Percentiles rank a stretch among this genome's conserved stretches.
Evolutionary conservation across 2,888 invertebrate genomes (phyloP).

Genomic region (Heliconius hortense): DNA sequence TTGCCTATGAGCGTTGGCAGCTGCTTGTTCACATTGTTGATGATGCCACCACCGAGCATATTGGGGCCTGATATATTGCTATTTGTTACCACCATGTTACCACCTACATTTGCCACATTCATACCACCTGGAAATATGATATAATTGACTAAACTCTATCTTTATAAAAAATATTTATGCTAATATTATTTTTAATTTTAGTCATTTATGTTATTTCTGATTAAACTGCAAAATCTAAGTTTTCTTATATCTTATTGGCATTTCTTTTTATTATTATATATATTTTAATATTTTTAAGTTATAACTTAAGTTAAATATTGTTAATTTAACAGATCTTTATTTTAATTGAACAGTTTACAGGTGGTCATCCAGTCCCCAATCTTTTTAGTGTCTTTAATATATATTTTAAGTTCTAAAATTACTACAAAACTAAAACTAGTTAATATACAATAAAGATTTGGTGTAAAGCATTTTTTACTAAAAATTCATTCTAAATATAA

Average conservation of each 20-base stretch:
- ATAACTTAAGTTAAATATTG: too few relatives aligned
- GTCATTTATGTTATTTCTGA: not conserved
- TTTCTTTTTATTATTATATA: not conserved
- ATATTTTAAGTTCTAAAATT: not conserved
- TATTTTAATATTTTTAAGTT: too few relatives aligned
- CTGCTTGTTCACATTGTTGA: constrained; percentile 90
- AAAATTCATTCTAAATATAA: not conserved
- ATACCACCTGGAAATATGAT: constrained; percentile 75
- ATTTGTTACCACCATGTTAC: constrained; percentile 91
- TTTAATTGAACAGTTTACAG: not conserved
- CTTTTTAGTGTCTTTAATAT: not conserved
- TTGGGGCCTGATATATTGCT: constrained; percentile 87
- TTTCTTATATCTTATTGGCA: not conserved
- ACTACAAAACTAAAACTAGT: not conserved
- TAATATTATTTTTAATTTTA: too few relatives aligned
- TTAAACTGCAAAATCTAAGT: not conserved
- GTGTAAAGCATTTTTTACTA: not conserved
- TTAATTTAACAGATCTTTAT: too few relatives aligned
- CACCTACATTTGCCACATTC: constrained; percentile 85
- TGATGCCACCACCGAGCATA: constrained; percentile 88
- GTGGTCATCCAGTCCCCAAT: not conserved
- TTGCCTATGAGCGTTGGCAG: constrained; percentile 85
- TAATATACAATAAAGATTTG: too few relatives aligned
- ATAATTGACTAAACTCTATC: not conserved
- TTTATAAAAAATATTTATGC: not conserved